Conservation (phyloP, 2,797 vertebrate species). For the Mus minutoides region DNA sequence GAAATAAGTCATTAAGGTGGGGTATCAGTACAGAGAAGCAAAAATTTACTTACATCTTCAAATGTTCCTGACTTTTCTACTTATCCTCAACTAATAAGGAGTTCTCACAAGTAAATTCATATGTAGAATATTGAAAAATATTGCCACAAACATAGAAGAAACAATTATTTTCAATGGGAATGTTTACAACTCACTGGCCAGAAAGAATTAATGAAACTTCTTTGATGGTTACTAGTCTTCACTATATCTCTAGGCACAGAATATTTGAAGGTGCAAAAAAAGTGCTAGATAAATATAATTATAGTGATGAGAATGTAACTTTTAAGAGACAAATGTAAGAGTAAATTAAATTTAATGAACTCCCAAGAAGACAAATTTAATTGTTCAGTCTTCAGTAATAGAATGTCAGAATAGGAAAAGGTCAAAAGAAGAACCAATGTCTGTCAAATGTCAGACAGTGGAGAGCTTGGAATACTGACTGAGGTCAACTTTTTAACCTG, state of each 20-base stretch:
- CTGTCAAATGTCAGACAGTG: not conserved
- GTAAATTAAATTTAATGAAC: not conserved
- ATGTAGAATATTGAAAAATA: not conserved
- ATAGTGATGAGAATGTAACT: not conserved
- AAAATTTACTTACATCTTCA: not conserved
- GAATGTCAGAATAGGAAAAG: not conserved
- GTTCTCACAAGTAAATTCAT: not conserved
- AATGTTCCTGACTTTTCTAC: not conserved
- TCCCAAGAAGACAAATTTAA: not conserved
- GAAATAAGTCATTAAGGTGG: not conserved
- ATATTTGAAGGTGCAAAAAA: not conserved
- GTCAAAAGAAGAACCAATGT: not conserved
- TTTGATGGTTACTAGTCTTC: not conserved
- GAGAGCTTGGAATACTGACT: not conserved
- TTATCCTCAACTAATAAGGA: not conserved
- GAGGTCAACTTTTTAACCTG: not conserved
- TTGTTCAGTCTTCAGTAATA: not conserved
- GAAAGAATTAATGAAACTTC: not conserved
- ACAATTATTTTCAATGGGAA: not conserved
- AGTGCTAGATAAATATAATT: not conserved
- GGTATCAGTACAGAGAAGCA: not conserved
- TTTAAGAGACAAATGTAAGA: not conserved
- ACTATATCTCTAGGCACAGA: not conserved
- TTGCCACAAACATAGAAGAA: not conserved
- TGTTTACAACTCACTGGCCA: not conserved